Conservation (phyloP, 2,888 invertebrate species). For the Tiliacea aurago region DNA sequence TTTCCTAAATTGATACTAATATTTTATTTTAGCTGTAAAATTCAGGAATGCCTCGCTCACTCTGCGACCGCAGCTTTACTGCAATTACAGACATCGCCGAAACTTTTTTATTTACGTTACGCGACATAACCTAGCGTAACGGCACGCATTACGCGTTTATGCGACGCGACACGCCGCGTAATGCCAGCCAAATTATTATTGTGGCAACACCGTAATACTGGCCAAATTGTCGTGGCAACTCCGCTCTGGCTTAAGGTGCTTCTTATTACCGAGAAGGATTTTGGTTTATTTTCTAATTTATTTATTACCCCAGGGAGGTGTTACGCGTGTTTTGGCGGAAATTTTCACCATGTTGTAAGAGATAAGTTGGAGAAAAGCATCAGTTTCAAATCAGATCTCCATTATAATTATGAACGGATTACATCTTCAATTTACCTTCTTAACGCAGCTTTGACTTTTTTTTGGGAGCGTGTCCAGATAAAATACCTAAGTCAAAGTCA, state of each 20-base stretch:
- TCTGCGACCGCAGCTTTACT: slow-evolving; percentile 40
- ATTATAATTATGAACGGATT: neutral
- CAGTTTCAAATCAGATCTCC: neutral
- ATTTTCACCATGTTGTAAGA: neutral
- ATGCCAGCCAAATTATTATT: slow-evolving; percentile 43
- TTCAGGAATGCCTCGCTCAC: neutral
- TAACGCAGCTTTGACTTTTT: too few species aligned
- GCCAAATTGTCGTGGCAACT: slow-evolving; percentile 38
- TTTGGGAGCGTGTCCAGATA: neutral
- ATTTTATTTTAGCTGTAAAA: neutral
- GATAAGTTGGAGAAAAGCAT: neutral
- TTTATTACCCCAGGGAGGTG: slow-evolving; percentile 36
- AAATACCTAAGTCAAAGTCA: too few species aligned
- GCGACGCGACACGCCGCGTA: slow-evolving; percentile 44
- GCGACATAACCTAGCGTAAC: slow-evolving; percentile 59
- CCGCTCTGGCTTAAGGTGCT: slow-evolving; percentile 25
- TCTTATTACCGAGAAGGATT: slow-evolving; percentile 30
- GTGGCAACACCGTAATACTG: slow-evolving; percentile 27
- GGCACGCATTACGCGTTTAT: slow-evolving; percentile 58
- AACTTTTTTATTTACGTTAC: slow-evolving; percentile 66
- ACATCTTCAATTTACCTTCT: neutral
- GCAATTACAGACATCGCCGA: slow-evolving; percentile 59
- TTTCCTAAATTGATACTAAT: neutral
- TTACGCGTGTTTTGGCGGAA: neutral
- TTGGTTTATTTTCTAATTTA: slow-evolving; percentile 45